Evolutionary conservation across 2,797 vertebrate genomes (phyloP).

Genomic region (Gila robusta): DNA sequence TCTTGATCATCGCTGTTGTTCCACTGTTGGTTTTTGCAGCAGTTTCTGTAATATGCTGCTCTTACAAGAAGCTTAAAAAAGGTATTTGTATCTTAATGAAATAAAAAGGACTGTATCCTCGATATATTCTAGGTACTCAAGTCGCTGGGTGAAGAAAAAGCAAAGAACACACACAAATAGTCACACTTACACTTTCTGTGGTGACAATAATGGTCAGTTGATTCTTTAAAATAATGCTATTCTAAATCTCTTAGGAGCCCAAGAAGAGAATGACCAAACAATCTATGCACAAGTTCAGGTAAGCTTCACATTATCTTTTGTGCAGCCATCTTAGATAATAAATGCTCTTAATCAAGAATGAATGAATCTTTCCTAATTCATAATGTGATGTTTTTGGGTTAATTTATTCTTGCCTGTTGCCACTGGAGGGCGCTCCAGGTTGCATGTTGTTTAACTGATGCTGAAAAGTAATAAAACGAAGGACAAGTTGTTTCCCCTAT

Average conservation of each 20-base stretch:
- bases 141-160: neutral
- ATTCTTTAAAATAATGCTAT: neutral
- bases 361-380: neutral
- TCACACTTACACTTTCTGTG: neutral
- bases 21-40: neutral
- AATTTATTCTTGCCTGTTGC: no score
- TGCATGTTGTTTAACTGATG: no score
- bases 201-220: neutral
- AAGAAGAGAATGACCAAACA: neutral
- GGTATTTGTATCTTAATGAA: neutral
- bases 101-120: neutral
- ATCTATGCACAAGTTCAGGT: constrained; percentile 1
- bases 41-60: neutral
- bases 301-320: neutral
- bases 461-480: no score
- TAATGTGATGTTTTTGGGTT: no score
- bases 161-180: neutral
- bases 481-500: no score
- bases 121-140: neutral
- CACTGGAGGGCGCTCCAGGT: no score
- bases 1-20: neutral
- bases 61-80: neutral
- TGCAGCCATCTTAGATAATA: neutral
- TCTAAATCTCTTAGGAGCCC: neutral
- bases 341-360: neutral